These are phyloP conservation scores for Pachyrhynchus sulphureomaculatus DNA, from an alignment of 1,140 invertebrate genomes.

Conservation along the genomic window DNA sequence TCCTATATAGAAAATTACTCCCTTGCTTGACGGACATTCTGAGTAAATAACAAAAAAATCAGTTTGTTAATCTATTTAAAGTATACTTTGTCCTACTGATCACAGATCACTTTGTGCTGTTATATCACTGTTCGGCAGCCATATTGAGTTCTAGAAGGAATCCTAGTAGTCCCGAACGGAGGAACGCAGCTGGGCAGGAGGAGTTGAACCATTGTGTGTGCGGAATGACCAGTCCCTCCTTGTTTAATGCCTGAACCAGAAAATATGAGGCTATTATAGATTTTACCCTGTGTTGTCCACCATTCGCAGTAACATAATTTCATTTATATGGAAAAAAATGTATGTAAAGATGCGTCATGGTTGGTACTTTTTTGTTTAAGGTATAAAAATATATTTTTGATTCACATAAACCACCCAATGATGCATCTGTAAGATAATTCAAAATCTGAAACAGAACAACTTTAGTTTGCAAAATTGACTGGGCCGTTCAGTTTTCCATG, in stretches of 20 bases:
- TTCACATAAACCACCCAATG: no score
- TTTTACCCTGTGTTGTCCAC: constrained; percentile 12
- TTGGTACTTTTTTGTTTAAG: no score
- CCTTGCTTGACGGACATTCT: no score
- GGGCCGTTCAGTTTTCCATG: no score
- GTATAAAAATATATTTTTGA: no score
- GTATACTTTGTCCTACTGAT: neutral
- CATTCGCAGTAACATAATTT: constrained; percentile 14
- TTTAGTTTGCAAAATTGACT: no score
- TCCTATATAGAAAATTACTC: no score
- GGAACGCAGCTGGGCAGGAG: constrained; percentile 2
- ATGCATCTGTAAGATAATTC: no score
- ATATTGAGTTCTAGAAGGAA: neutral
- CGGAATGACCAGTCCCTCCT: constrained; percentile 45
- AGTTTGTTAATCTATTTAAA: neutral
- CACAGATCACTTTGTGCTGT: neutral
- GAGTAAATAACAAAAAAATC: neutral
- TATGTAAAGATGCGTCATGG: no score
- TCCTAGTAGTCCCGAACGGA: neutral
- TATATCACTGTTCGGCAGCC: neutral
- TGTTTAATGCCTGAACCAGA: constrained; percentile 51
- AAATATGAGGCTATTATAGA: constrained; percentile 37
- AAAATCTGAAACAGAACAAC: no score
- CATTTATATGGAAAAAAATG: no score
- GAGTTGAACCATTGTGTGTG: constrained; percentile 3